Base-by-base conservation (phyloP, 2,888 invertebrate genomes). In the Torymus tubicola region DNA sequence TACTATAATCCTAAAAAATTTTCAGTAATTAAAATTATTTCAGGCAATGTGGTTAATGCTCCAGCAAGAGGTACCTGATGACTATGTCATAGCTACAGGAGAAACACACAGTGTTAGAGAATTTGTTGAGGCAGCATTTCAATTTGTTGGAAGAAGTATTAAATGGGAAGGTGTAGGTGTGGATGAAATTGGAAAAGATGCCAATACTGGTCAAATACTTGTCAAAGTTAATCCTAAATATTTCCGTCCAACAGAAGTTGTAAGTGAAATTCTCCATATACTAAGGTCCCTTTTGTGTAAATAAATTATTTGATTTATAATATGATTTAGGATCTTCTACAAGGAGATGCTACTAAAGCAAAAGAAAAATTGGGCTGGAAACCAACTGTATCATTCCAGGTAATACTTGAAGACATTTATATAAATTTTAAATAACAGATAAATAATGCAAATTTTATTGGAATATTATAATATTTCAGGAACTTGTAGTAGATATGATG, bases 11-110 rank as follows among this genome's bases (percentile, higher is more conserved):
- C 42, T 42, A 8, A 42, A 42, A 42, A 42, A 42, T 42, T 8
- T 8, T 42, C 5, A 75, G 68, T 18, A 53, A 60, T 72, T 57
- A 53, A n/a, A 50, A 75, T 21, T 42, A 74, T 75, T 31, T 64
- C 64, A 97, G 96, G 99, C 99, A 0, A 99, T 99, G 99, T 99
- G 99, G 99, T 92, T 98, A 90, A 99, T 99, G 97, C 93, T 99
- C 16, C 99, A 99, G 90, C 96, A 96, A 88, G 95, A 97, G 0
- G 91, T 92, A 55, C 96, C 99, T 0, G 96, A 98, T 72, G 99
- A 99, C 92, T 99, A 96, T 92, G 99, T 99, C 5, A 97, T 99
- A 85, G 98, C 99, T 5, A 98, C 98, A 0, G 98, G 98, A 0
- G 96, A 97, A 90, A 94, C 96, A 14, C 98, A 98, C 91, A 98